Percentiles rank a stretch among this genome's conserved stretches.
Evolutionary conservation across 2,888 invertebrate species (phyloP).

Genomic region (Morinoia aosen): DNA sequence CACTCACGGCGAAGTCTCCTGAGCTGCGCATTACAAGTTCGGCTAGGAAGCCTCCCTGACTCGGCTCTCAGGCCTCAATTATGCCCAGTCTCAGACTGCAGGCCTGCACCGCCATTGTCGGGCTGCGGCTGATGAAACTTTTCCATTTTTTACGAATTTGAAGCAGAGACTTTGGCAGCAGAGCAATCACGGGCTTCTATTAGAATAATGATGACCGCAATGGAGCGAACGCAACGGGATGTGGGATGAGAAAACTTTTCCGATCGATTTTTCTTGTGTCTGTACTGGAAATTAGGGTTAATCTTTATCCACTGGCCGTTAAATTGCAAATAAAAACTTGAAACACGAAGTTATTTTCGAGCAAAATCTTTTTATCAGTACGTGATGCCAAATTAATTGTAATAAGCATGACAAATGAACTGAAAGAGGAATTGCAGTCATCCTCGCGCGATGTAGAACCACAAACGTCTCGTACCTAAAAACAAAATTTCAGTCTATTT

Average conservation of each 20-base stretch:
- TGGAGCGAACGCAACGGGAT: neutral
- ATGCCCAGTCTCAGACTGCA: neutral
- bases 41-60: neutral
- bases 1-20: neutral
- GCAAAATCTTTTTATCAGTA: too few species aligned
- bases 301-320: too few species aligned
- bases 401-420: neutral
- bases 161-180: neutral
- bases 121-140: neutral
- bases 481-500: too few species aligned
- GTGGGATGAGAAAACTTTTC: neutral
- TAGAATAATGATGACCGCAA: conserved; percentile 12
- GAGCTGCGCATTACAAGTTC: neutral
- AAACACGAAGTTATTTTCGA: too few species aligned
- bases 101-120: neutral
- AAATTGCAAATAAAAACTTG: too few species aligned
- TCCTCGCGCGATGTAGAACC: too few species aligned
- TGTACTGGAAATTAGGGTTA: neutral
- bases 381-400: neutral
- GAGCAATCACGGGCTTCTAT: neutral
- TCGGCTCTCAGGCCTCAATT: neutral
- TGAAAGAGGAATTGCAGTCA: too few species aligned
- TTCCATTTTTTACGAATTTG: neutral
- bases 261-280: neutral
- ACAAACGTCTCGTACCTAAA: too few species aligned